Base-by-base conservation (phyloP, 1,140 invertebrate species). In the Limonius californicus region DNA sequence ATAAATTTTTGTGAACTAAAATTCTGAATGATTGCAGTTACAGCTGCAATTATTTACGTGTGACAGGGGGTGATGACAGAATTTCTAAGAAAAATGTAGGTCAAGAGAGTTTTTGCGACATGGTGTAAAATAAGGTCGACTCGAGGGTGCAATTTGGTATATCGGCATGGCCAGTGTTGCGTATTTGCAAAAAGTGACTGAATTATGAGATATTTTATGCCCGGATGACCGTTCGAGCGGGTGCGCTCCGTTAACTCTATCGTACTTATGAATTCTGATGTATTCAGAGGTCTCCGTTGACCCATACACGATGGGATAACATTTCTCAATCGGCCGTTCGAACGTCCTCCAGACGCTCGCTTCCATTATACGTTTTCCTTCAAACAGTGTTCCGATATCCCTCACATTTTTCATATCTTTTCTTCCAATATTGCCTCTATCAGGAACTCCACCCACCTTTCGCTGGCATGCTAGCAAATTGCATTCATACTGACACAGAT, bases 401-500 rank as follows among this genome's bases (percentile, higher is more conserved):
- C 20, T 15, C 12, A 35, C 53, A 61, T 57, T 59, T 64, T 61
- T 64, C 54, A 55, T 55, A 59, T 59, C 53, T 54, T 56, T 60
- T 56, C 57, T 2, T 64, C 27, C 59, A 64, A 64, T 61, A 61
- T 59, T 64, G 54, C 57, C 54, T 30, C 54, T 57, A 57, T 61
- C 56, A 57, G 39, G 2, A 63, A 59, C 50, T 63, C 30, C 20
- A 35, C 54, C 42, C 43, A 61, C 53, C 8, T 50, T 50, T 50
- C 45, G n/a, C 54, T 64, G 50, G 9, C 39, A 61, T 42, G 56
- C 54, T 59, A 55, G 57, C 54, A 66, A 61, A 61, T 60, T 63
- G 57, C 57, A 66, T 63, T 63, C 62, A 60, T 61, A 66, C 23
- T 57, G 57, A 59, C 58, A 62, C 60, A 62, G 60, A 62, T 61